phyloP scores from a whole-genome alignment of 2,797 vertebrate genomes.

The Selene dorsalis region DNA sequence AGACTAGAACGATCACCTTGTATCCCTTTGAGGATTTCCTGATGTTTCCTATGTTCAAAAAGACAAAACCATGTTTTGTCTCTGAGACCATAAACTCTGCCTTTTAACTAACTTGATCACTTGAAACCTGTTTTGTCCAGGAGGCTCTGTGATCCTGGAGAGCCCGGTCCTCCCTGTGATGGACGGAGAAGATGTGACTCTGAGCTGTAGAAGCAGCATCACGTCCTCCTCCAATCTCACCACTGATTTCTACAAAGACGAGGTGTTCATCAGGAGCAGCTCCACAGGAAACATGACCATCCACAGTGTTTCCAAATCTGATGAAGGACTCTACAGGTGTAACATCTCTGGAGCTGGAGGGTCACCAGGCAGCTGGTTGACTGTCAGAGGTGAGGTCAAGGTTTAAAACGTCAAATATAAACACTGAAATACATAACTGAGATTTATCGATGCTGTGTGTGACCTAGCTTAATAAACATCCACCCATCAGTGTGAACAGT shows the following conservation, averaged over 20 bases:
- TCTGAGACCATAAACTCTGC: too few species aligned
- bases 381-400: not conserved
- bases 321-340: slow-evolving; percentile 31
- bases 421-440: too few species aligned
- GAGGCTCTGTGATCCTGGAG: slow-evolving; percentile 25
- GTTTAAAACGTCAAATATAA: not conserved
- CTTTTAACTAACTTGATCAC: too few species aligned
- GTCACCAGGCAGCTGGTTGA: slow-evolving; percentile 12
- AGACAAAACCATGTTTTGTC: too few species aligned
- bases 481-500: not conserved
- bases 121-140: too few species aligned
- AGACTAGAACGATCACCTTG: too few species aligned
- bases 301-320: not conserved
- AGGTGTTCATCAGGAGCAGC: not conserved
- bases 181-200: slow-evolving; percentile 17
- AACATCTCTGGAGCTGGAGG: not conserved
- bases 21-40: too few species aligned
- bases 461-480: too few species aligned
- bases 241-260: slow-evolving; percentile 34
- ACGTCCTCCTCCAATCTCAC: not conserved
- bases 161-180: slow-evolving; percentile 14
- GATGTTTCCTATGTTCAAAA: too few species aligned
- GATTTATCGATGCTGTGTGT: too few species aligned
- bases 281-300: slow-evolving; percentile 11
- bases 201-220: slow-evolving; percentile 3